A percentile compares a stretch with the other conserved stretches of the same genome.
phyloP scores from a whole-genome alignment of 2,888 invertebrate species.

The Folsomia candida region DNA sequence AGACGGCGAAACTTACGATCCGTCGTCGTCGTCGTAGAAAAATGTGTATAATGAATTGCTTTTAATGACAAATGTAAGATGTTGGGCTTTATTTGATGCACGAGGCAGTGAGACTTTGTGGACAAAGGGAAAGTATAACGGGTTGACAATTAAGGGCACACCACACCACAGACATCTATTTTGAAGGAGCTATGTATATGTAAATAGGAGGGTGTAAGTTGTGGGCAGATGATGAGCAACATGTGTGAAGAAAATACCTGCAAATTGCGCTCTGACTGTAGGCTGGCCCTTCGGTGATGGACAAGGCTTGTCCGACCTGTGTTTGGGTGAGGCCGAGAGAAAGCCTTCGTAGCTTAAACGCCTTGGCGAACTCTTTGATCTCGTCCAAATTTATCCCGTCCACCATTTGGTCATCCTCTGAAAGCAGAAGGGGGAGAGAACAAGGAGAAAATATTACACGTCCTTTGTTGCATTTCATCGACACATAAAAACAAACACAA shows the following conservation, averaged over 20 bases:
- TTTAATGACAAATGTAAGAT: no score
- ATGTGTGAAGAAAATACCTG: no score
- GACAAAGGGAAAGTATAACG: no score
- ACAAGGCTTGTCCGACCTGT: slow-evolving; percentile 94
- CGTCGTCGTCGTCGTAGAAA: background rate
- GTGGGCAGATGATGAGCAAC: no score
- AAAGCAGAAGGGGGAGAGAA: background rate
- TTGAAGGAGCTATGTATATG: no score
- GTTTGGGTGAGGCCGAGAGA: slow-evolving; percentile 87
- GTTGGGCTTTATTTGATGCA: no score
- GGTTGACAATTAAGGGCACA: no score
- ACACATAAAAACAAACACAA: background rate
- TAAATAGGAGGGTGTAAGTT: no score
- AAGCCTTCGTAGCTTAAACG: slow-evolving; percentile 88
- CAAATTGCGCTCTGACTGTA: slow-evolving; percentile 99
- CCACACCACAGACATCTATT: no score
- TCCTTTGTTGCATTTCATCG: no score
- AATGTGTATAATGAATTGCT: background rate
- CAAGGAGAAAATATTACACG: background rate
- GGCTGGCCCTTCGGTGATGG: slow-evolving; percentile 94
- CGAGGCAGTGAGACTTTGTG: no score
- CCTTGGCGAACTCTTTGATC: slow-evolving; percentile 87
- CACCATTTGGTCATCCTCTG: slow-evolving; percentile 62
- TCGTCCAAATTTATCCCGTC: slow-evolving; percentile 96
- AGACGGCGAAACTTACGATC: no score